Conservation (phyloP, 2,113 vertebrate genomes). For the Aptenodytes forsteri region DNA sequence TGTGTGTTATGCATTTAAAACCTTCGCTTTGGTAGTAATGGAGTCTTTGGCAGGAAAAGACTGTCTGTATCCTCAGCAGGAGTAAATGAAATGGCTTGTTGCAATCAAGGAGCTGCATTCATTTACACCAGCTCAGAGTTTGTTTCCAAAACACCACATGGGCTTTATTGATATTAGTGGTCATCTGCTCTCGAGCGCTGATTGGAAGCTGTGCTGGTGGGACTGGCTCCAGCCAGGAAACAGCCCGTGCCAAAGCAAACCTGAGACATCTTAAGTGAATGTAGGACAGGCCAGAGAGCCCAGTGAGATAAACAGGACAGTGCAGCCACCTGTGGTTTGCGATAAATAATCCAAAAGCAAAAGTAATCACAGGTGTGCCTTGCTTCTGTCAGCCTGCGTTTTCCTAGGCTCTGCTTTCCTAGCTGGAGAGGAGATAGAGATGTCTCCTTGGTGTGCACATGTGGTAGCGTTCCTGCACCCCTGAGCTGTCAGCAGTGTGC, state of each 20-base stretch:
- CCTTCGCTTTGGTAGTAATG: neutral
- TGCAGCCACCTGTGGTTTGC: constrained; percentile 57
- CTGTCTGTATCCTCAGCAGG: neutral
- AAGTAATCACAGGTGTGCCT: constrained; percentile 36
- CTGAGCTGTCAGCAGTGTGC: neutral
- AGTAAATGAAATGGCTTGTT: neutral
- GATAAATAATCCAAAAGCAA: constrained; percentile 42
- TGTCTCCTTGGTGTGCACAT: neutral
- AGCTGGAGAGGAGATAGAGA: neutral
- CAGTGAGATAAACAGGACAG: constrained; percentile 50
- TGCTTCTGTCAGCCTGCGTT: neutral
- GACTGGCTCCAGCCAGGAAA: constrained; percentile 70
- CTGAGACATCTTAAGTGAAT: constrained; percentile 12
- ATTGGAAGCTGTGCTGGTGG: constrained; percentile 9
- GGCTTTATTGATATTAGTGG: constrained; percentile 35
- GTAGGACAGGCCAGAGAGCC: constrained; percentile 15
- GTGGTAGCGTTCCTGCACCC: neutral
- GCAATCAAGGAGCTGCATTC: neutral
- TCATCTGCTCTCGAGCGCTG: neutral
- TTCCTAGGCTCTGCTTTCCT: neutral
- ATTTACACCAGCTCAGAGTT: neutral
- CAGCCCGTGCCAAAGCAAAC: constrained; percentile 53
- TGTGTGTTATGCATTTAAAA: neutral
- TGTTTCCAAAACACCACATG: constrained; percentile 1
- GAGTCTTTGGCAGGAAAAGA: neutral